phyloP scores from a whole-genome alignment of 2,113 vertebrate genomes.

The Cranoglanis bouderius region DNA sequence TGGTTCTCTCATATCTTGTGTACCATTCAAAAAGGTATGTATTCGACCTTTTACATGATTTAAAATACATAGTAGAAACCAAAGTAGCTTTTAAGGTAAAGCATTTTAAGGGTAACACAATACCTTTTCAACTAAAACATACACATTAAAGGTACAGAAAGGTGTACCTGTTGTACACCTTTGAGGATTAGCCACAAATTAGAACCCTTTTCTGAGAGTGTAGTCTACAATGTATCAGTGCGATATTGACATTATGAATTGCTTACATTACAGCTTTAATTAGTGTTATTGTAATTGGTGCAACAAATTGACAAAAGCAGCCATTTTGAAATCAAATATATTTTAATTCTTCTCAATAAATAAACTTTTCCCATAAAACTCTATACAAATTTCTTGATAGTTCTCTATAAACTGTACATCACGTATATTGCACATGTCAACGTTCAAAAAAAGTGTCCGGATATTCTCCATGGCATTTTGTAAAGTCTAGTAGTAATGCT shows the following conservation, averaged over 20 bases:
- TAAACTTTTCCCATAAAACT: constrained; percentile 53
- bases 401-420: constrained; percentile 54
- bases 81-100: neutral
- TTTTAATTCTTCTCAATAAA: constrained; percentile 67
- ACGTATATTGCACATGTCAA: constrained; percentile 37
- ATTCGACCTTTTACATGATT: neutral
- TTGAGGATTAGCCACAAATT: neutral
- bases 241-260: neutral
- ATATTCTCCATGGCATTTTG: neutral
- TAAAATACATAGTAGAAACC: neutral
- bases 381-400: constrained; percentile 49
- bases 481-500: constrained; percentile 63
- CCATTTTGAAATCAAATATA: constrained; percentile 44
- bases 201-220: neutral
- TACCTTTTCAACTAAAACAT: neutral
- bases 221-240: neutral
- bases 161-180: neutral
- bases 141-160: no score
- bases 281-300: no score
- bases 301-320: neutral
- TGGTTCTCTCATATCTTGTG: neutral
- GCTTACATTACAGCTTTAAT: neutral
- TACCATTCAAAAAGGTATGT: neutral
- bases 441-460: constrained; percentile 54
- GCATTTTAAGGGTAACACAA: neutral